phyloP scores from a whole-genome alignment of 2,888 invertebrate genomes.

The Yponomeuta plumbellus region DNA sequence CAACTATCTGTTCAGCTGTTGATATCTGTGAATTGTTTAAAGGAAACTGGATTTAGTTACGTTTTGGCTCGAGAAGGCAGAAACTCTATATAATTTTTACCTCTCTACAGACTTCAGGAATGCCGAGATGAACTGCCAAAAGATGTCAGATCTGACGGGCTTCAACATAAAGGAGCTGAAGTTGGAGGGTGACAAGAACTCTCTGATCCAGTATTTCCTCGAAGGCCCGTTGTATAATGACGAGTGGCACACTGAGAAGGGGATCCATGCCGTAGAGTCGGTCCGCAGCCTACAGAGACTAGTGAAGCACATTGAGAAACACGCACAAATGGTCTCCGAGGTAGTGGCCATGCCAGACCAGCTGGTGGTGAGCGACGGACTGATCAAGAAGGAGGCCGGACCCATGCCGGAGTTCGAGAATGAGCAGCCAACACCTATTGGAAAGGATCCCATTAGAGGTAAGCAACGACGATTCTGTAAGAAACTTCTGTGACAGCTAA shows the following conservation, averaged over 20 bases:
- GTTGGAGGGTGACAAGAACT: constrained; percentile 45
- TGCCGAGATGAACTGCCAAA: constrained; percentile 41
- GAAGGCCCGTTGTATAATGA: constrained; percentile 47
- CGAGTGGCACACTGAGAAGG: constrained; percentile 41
- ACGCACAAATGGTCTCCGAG: constrained; percentile 29
- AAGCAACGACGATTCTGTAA: constrained; percentile 2
- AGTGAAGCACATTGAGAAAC: constrained; percentile 44
- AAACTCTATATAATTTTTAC: background rate
- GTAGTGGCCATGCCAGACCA: constrained; percentile 30
- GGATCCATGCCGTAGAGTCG: constrained; percentile 43
- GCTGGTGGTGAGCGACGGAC: constrained; percentile 27
- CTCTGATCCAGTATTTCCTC: constrained; percentile 50
- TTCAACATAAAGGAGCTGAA: constrained; percentile 50
- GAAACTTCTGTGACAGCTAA: background rate
- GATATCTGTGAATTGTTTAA: too few relatives aligned
- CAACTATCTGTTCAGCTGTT: too few relatives aligned
- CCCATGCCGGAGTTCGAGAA: constrained; percentile 34
- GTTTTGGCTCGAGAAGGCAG: too few relatives aligned
- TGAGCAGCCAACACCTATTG: background rate
- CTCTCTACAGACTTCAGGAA: constrained; percentile 47
- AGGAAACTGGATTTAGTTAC: too few relatives aligned
- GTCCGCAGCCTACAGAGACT: constrained; percentile 47
- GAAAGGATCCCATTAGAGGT: background rate
- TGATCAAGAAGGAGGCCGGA: constrained; percentile 40
- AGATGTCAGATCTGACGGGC: constrained; percentile 52